Base-by-base conservation (phyloP, 2,888 invertebrate genomes). In the Aspidiotus destructor region DNA sequence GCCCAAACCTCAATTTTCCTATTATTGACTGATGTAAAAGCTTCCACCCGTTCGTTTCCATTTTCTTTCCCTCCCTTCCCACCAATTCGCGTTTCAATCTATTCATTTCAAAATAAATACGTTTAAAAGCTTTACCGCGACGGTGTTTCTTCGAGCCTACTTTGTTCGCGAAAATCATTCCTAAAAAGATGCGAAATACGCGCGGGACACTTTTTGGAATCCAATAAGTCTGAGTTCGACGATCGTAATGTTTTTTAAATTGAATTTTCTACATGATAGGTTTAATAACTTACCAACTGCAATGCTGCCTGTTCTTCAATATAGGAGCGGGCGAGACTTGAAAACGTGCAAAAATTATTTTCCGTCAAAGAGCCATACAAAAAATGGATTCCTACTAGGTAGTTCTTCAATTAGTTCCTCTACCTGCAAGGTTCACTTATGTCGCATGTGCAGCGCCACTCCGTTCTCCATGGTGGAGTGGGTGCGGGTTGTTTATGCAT, bases 51-150 rank as follows among this genome's bases (percentile, higher is more conserved):
- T 28, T 28, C 28, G 28, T 28, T 62, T 62, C 53, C 52, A 41
- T 62, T 62, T 62, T 53, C 62, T 62, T 53, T 53, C 62, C 52
- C 52, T 28, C 28, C 28, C 28, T 28, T 28, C 28, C 28, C 28
- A 28, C 1, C 28, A 28, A 28, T 28, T 28, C 28, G 28, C 1
- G 28, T 62, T 62, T 41, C 52, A 53, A 62, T 62, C 62, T 62
- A 62, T 62, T 62, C 62, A 62, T 62, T 62, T 62, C 53, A 62
- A 53, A 62, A 62, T 62, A 62, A 62, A 62, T 62, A 62, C 62
- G 62, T 62, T 62, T 62, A 62, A 62, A 62, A 62, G 62, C 62
- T 62, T 62, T 62, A 52, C 52, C 52, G 52, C n/a, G 5, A 28
- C 52, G 62, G 62, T 62, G 62, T 62, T 62, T 62, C 41, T 53